Conservation (phyloP, 2,797 vertebrate genomes). For the Danio tinwini region DNA sequence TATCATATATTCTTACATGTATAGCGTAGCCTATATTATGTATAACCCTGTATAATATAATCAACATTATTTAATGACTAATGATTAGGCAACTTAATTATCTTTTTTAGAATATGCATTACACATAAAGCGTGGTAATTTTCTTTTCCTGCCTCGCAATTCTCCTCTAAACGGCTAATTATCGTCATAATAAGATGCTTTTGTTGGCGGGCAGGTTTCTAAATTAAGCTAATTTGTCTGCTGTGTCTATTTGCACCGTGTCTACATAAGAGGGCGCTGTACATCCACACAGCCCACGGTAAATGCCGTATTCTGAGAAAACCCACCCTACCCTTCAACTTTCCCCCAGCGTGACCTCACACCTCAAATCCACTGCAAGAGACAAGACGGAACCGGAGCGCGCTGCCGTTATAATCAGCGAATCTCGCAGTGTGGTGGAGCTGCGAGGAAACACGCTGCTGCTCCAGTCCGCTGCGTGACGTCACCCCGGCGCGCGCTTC, state of each 20-base stretch:
- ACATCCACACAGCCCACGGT: not conserved
- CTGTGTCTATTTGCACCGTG: constrained; percentile 55
- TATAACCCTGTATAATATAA: too few relatives aligned
- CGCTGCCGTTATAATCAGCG: not conserved
- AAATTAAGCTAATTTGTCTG: not conserved
- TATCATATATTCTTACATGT: too few relatives aligned
- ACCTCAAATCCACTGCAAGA: not conserved
- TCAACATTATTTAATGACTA: too few relatives aligned
- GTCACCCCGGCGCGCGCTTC: constrained; percentile 54
- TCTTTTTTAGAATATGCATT: too few relatives aligned
- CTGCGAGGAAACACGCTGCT: constrained; percentile 45
- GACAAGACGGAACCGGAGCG: not conserved
- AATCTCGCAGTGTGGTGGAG: not conserved
- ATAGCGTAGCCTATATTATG: too few relatives aligned
- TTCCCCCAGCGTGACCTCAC: constrained; percentile 38
- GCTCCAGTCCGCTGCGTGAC: constrained; percentile 50
- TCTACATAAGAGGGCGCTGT: constrained; percentile 75
- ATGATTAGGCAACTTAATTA: too few relatives aligned
- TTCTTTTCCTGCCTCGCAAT: not conserved
- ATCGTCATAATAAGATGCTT: not conserved
- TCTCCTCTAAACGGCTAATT: not conserved
- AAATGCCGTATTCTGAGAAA: constrained; percentile 24
- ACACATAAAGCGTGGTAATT: not conserved
- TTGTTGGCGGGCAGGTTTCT: not conserved
- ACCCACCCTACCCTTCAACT: constrained; percentile 49